Conservation (phyloP, 2,888 invertebrate species). For the Orchesella flavescens region DNA sequence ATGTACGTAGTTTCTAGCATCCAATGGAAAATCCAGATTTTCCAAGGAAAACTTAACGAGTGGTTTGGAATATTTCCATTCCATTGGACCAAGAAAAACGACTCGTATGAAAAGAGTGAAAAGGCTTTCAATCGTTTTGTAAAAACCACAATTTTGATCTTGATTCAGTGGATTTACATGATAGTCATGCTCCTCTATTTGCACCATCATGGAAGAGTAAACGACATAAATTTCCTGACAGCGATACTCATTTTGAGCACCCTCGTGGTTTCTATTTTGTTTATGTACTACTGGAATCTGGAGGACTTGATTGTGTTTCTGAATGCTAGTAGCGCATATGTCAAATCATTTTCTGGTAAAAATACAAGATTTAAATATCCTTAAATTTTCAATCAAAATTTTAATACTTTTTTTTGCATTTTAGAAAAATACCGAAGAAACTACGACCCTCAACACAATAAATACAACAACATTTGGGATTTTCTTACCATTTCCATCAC, state of each 20-base stretch:
- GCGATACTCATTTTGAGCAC: not conserved
- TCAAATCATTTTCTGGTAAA: not conserved
- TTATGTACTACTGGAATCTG: not conserved
- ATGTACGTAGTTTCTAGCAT: no score
- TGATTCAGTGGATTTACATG: not conserved
- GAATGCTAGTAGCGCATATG: not conserved
- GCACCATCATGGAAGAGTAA: not conserved
- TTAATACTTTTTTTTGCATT: not conserved
- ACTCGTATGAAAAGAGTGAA: not conserved
- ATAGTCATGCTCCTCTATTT: not conserved
- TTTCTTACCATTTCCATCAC: not conserved
- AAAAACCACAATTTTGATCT: not conserved
- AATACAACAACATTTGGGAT: not conserved
- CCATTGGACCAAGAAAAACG: not conserved
- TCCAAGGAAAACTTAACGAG: no score
- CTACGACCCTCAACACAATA: not conserved
- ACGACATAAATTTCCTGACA: not conserved
- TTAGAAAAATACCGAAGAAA: not conserved
- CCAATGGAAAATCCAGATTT: no score
- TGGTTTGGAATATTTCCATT: not conserved
- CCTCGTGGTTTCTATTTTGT: not conserved
- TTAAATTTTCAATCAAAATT: not conserved
- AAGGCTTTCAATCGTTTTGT: not conserved
- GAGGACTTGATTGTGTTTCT: not conserved
- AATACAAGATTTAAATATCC: not conserved